Conservation (phyloP, 2,113 vertebrate genomes). For the Alligator mississippiensis region DNA sequence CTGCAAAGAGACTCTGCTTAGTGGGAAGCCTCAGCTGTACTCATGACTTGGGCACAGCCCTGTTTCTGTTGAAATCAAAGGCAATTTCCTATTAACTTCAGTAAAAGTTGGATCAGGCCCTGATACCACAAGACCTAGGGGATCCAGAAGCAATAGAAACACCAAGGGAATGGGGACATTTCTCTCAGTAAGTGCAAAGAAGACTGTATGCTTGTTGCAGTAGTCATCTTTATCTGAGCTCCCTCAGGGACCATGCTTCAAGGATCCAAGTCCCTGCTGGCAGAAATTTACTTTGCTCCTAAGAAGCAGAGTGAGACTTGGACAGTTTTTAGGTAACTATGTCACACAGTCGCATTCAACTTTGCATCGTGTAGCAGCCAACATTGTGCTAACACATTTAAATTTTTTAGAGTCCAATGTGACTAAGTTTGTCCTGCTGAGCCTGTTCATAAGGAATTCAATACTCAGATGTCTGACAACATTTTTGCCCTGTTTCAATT, state of each 20-base stretch:
- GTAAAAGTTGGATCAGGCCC: neutral
- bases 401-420: no score
- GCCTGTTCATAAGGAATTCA: no score
- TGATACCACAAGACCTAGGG: rapidly evolving
- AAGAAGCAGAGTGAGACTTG: no score
- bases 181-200: neutral
- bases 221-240: no score
- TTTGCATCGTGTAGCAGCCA: no score
- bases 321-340: no score
- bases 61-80: neutral
- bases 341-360: no score
- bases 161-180: rapidly evolving
- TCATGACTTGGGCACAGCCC: neutral
- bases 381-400: no score
- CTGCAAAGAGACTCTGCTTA: neutral
- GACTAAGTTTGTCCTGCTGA: no score
- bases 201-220: neutral
- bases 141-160: neutral
- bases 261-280: neutral
- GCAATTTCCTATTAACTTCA: neutral
- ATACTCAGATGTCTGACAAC: no score
- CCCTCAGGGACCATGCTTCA: neutral
- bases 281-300: no score
- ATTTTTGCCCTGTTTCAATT: no score
- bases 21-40: neutral